A percentile compares a stretch with the other conserved stretches of the same genome.
Conservation (phyloP, 30 jellyfish, hydroid and myxozoan species). For the Turritopsis dohrnii region DNA sequence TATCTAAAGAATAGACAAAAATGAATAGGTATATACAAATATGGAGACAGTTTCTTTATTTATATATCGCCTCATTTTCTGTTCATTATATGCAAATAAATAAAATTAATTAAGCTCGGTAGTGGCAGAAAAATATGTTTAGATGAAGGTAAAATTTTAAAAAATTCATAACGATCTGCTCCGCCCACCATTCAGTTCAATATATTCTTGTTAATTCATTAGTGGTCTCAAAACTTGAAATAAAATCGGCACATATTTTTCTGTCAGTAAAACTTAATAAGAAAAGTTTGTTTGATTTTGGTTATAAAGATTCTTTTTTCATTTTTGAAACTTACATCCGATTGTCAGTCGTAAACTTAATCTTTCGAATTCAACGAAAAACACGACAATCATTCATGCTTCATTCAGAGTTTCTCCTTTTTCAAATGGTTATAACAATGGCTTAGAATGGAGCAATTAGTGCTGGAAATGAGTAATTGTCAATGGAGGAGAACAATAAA, state of each 20-base stretch:
- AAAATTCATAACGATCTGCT: background rate
- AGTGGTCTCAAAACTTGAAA: background rate
- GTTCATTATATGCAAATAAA: background rate
- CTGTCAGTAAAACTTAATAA: background rate
- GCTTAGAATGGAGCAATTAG: no score
- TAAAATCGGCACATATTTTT: background rate
- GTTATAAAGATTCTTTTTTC: no score
- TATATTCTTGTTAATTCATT: constrained; percentile 12
- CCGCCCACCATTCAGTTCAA: constrained; percentile 5
- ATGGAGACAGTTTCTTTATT: background rate
- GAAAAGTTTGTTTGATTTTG: background rate
- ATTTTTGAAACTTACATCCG: background rate
- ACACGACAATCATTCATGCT: no score
- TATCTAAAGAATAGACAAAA: constrained; percentile 1
- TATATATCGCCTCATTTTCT: background rate
- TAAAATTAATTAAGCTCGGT: background rate
- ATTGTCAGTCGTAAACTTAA: no score
- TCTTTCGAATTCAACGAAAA: no score
- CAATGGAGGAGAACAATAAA: no score
- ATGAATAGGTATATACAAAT: background rate
- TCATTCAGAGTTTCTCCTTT: no score
- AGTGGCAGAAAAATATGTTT: background rate
- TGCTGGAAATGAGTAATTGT: no score
- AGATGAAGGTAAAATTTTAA: background rate
- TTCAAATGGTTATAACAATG: no score